These are phyloP conservation scores for Plumapathes pennacea DNA, from an alignment of 92 coral and sea anemone species.

Conservation along the genomic window DNA sequence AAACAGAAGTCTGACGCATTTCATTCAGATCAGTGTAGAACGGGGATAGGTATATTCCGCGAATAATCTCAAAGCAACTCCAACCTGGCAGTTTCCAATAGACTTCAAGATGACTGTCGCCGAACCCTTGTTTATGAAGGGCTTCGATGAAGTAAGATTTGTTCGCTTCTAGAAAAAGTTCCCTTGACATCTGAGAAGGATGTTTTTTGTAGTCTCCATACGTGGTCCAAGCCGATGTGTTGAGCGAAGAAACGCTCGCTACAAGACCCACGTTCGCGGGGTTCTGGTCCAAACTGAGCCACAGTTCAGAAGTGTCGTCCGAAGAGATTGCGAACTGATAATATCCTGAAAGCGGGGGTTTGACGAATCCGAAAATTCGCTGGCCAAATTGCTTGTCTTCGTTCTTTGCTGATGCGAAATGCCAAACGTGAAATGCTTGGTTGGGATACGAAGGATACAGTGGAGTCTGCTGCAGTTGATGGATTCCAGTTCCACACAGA, in stretches of 20 bases:
- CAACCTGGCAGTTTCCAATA: slow-evolving; percentile 26
- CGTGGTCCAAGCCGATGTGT: slow-evolving; percentile 11
- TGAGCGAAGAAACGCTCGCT: slow-evolving; percentile 25
- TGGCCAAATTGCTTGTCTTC: slow-evolving; percentile 3
- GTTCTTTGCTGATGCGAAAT: background rate
- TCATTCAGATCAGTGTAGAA: too few relatives aligned
- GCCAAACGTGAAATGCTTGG: slow-evolving; percentile 1
- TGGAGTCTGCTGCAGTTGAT: slow-evolving; percentile 24
- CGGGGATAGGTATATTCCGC: slow-evolving; percentile 1
- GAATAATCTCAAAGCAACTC: slow-evolving; percentile 2
- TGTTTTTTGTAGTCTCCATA: slow-evolving; percentile 9
- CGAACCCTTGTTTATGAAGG: slow-evolving; percentile 10
- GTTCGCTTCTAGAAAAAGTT: slow-evolving; percentile 8
- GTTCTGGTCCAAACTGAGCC: slow-evolving; percentile 36
- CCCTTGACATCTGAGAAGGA: slow-evolving; percentile 2
- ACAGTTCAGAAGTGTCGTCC: slow-evolving; percentile 32
- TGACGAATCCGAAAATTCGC: slow-evolving; percentile 31
- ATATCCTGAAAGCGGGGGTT: slow-evolving; percentile 15
- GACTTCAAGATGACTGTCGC: slow-evolving; percentile 14
- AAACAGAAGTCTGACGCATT: too few relatives aligned
- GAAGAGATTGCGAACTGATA: slow-evolving; percentile 24
- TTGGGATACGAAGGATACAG: slow-evolving; percentile 26
- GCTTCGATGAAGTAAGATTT: slow-evolving; percentile 17
- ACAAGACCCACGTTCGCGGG: slow-evolving; percentile 21
- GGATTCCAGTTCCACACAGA: slow-evolving; percentile 19